Base-by-base conservation (phyloP, 2,113 vertebrate species). In the Salvelinus namaycush region DNA sequence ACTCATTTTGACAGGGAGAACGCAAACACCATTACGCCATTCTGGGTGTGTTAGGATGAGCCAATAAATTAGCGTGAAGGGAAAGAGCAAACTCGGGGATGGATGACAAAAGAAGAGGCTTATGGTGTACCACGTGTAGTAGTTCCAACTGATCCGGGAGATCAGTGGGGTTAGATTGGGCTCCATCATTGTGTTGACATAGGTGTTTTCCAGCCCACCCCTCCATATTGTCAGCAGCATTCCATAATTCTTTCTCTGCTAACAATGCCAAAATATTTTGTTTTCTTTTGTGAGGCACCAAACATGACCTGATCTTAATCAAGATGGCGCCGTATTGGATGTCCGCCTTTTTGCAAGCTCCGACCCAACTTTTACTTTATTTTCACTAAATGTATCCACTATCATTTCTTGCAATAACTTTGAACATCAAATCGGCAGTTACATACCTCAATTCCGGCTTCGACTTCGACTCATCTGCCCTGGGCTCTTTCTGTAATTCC, bases 71-170 rank as follows among this genome's bases (percentile, higher is more conserved):
- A 27, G 57, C 76, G 18, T 34, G 16, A 8, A 68, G 68, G 39
- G n/a, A 66, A 49, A 60, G 29, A 27, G 26, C n/a, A n/a, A 76
- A 20, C 75, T 49, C 59, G 6, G 68, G 12, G 26, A 68, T 59
- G 22, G 81, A 68, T 64, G 22, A 84, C 77, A 85, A 80, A 78
- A 75, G 65, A 76, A 60, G 74, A 65, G 0, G 69, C 70, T 14
- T 65, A 72, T 13, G 6, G 3, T 68, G n/a, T 26, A 73, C 11
- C 5, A 31, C 68, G 26, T 31, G 27, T 26, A 77, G 75, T 80
- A 74, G 69, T 78, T 81, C 1, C 66, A 67, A 71, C 71, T 87
- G 77, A 83, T 83, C 77, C 77, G 64, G 26, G 74, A 79, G 82
- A 74, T 85, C 68, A 79, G 34, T 16, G n/a, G 62, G 14, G 24